Evolutionary conservation across 1,140 invertebrate genomes (phyloP).

Genomic region (Tetranychus urticae): DNA sequence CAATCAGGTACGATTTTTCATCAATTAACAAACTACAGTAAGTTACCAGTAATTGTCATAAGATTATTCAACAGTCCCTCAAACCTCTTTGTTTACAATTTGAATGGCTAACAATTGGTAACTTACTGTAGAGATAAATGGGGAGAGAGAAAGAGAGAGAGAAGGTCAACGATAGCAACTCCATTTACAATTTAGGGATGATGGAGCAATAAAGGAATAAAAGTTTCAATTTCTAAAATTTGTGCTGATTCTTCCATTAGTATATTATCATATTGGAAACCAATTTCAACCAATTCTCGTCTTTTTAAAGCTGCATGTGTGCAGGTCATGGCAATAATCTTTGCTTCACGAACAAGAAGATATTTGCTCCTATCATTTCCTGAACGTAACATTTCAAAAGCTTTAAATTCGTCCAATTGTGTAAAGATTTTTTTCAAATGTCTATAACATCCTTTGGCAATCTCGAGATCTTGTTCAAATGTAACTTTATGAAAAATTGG

Average conservation of each 20-base stretch:
- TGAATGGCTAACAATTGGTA: too few relatives aligned
- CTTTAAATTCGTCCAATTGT: constrained; percentile 89
- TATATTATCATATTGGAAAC: constrained; percentile 95
- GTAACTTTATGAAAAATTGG: constrained; percentile 59
- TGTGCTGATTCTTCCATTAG: constrained; percentile 98
- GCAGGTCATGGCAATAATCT: constrained; percentile 99
- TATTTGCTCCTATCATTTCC: constrained; percentile 88
- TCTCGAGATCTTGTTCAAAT: constrained; percentile 66
- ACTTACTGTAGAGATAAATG: too few relatives aligned
- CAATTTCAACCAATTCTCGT: constrained; percentile 80
- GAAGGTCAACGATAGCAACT: too few relatives aligned
- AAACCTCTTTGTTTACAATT: too few relatives aligned
- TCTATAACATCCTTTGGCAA: constrained; percentile 76
- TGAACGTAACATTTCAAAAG: constrained; percentile 70
- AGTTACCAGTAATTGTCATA: too few relatives aligned
- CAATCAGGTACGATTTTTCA: constrained; percentile 28
- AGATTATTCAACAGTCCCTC: too few relatives aligned
- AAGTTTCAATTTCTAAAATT: constrained; percentile 98
- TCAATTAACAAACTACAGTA: too few relatives aligned
- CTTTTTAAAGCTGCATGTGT: constrained; percentile 94
- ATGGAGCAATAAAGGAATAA: constrained; percentile 88
- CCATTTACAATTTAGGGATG: constrained; percentile 35
- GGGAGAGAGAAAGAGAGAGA: too few relatives aligned
- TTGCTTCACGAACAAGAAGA: constrained; percentile 90
- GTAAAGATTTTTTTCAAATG: constrained; percentile 90